phyloP scores from a whole-genome alignment of 2,797 vertebrate genomes.

The Ciconia nigra region DNA sequence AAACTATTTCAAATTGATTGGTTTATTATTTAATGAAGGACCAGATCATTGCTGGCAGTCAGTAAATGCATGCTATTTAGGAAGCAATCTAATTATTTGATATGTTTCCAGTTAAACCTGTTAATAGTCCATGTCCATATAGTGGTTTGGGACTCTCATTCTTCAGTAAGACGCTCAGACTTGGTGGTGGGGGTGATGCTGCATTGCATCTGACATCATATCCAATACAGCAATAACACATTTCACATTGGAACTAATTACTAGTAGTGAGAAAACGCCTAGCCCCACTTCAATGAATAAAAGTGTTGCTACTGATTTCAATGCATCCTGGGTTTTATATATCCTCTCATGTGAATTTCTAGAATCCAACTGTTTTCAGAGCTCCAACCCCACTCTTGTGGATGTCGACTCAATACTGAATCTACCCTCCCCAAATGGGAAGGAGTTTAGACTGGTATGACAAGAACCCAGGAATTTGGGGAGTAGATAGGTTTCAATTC shows the following conservation, averaged over 20 bases:
- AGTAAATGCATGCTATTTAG: not conserved
- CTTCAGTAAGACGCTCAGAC: not conserved
- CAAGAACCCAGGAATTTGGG: not conserved
- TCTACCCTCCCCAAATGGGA: not conserved
- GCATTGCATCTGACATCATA: not conserved
- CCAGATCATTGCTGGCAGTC: not conserved
- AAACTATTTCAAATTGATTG: not conserved
- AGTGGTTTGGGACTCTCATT: not conserved
- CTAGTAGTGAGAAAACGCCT: no score
- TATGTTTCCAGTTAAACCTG: not conserved
- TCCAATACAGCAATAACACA: not conserved
- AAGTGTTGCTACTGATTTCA: not conserved
- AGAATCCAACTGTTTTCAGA: not conserved
- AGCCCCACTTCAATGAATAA: not conserved
- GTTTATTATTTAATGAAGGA: not conserved
- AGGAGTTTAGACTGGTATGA: not conserved
- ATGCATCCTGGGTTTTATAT: accelerated
- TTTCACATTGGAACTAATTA: not conserved
- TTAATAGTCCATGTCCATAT: not conserved
- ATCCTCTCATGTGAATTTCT: not conserved
- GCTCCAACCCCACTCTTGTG: not conserved
- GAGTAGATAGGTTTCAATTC: not conserved
- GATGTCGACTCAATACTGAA: not conserved
- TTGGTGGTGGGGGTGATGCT: not conserved
- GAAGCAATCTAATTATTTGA: not conserved